phyloP scores from a whole-genome alignment of 2,888 invertebrate genomes.

The Acanthoscelides obtectus region DNA sequence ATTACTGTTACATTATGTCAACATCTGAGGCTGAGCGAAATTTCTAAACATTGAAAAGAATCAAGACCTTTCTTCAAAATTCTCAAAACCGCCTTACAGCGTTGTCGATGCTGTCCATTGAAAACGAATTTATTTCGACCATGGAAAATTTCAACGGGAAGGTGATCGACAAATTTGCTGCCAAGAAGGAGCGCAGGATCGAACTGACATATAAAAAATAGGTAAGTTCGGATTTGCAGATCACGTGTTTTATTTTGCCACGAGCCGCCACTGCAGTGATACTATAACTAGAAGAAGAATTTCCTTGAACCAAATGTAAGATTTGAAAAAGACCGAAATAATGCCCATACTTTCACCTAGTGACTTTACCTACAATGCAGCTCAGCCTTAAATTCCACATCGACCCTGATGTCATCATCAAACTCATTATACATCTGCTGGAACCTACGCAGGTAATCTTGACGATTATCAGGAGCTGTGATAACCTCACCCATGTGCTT shows the following conservation, averaged over 20 bases:
- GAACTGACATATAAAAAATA: too few relatives aligned
- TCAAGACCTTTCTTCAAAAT: neutral
- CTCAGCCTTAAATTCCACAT: slow-evolving; percentile 57
- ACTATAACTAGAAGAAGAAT: neutral
- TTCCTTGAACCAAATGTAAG: neutral
- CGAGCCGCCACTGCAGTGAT: too few relatives aligned
- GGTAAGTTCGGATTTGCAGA: too few relatives aligned
- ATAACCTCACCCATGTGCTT: slow-evolving; percentile 55
- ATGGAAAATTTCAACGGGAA: too few relatives aligned
- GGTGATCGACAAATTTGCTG: too few relatives aligned
- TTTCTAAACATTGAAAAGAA: too few relatives aligned
- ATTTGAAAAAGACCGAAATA: neutral
- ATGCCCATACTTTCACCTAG: neutral
- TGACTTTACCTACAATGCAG: slow-evolving; percentile 46
- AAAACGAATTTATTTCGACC: too few relatives aligned
- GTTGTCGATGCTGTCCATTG: too few relatives aligned
- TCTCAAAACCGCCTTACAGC: neutral
- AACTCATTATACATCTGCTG: slow-evolving; percentile 58
- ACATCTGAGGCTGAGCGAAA: too few relatives aligned
- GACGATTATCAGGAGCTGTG: slow-evolving; percentile 55
- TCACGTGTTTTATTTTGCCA: too few relatives aligned
- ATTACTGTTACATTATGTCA: too few relatives aligned
- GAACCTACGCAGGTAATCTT: slow-evolving; percentile 53
- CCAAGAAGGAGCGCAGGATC: too few relatives aligned
- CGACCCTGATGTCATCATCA: slow-evolving; percentile 54